Evolutionary conservation across 2,113 vertebrate species (phyloP).

Genomic region (rat (Rattus norvegicus)): GRCr8 NC_086021.1:65689001-65689500

Average conservation of each 20-base stretch:
- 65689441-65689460: background rate
- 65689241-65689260: constrained; percentile 18
- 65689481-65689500: background rate
- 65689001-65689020: constrained; percentile 45
- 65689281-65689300: constrained; percentile 19
- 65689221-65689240: constrained; percentile 14
- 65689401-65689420: background rate
- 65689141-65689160: background rate
- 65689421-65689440: background rate
- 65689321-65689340: background rate
- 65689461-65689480: background rate
- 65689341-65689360: background rate
- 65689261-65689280: background rate
- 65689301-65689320: background rate
- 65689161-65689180: background rate
- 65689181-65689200: background rate
- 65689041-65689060: background rate
- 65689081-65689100: background rate
- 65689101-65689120: background rate
- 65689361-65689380: background rate
- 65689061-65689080: constrained; percentile 2
- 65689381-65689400: background rate
- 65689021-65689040: background rate
- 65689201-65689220: background rate
- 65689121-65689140: constrained; percentile 7